Evolutionary conservation across 1,140 invertebrate species (phyloP), one percentile per base, ranked within the genome.

Genomic region (Pantala flavescens): DNA sequence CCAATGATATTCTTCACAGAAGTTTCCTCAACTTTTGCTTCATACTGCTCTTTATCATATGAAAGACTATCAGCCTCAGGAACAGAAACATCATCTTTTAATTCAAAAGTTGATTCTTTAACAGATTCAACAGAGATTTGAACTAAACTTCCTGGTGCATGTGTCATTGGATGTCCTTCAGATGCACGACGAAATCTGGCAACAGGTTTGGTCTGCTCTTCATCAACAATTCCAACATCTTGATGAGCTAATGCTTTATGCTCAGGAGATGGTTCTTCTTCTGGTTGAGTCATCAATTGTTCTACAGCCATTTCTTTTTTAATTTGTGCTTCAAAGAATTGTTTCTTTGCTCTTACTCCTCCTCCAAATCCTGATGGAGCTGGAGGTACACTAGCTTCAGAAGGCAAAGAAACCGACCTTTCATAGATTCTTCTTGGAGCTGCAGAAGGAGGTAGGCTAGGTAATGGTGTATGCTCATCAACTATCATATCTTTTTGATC

Each of bases 231-330:
- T 36, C 16, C 49, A 36, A 16, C 70, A 72, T 9, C 21, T 19
- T 24, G 43, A 72, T 71, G 24, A 36, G 49, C 72, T 74, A 80
- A 75, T 23, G 78, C 78, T 78, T 84, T 84, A 78, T 81, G 81
- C 79, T 86, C 85, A 10, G 84, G 85, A 0, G 84, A 84, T n/a
- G 79, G 76, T 78, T 85, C 84, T 80, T 86, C 84, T 78, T 84
- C 83, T 24, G 81, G 76, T 77, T 84, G 83, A 23, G 79, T 80
- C 76, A 82, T 81, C 21, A 85, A 78, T 74, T 85, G 82, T 75
- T 84, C 82, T 74, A 83, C 82, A 12, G 84, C 82, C 79, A 84
- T 82, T 78, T 84, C 84, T 77, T 85, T 83, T 76, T 83, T 84
- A 10, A 84, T 84, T 79, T 84, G 84, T 76, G 82, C 80, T 79